A percentile compares a stretch with the other conserved stretches of the same genome.
Evolutionary conservation across 2,888 invertebrate genomes (phyloP).

Genomic region (Lottia scabra): DNA sequence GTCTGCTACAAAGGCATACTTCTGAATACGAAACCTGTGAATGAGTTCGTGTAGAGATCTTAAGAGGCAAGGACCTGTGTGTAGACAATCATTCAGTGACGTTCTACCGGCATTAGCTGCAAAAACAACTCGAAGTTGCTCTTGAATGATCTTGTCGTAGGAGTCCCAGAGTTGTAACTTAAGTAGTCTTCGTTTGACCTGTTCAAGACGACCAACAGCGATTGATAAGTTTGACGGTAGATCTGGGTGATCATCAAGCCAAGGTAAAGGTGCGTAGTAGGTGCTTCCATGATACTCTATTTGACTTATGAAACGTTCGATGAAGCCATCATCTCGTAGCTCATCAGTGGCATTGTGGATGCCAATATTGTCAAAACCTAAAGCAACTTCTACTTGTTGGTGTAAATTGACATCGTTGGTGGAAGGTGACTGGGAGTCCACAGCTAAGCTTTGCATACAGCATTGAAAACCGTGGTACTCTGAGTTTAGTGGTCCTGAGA

Average conservation of each 20-base stretch:
- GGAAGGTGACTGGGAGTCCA: too few species aligned
- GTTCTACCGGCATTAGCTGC: neutral
- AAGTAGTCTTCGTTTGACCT: neutral
- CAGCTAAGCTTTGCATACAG: too few species aligned
- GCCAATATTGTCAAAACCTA: too few species aligned
- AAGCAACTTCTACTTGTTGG: too few species aligned
- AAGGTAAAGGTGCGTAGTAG: neutral
- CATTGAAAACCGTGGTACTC: too few species aligned
- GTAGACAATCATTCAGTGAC: neutral
- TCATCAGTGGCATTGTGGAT: too few species aligned
- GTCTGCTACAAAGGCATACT: neutral
- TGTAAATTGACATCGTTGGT: too few species aligned
- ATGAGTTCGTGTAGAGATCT: neutral
- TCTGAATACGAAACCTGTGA: neutral
- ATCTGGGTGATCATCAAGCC: neutral
- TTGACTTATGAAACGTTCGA: neutral
- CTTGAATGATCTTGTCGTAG: neutral
- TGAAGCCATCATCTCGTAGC: neutral
- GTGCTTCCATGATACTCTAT: neutral
- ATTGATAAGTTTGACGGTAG: neutral
- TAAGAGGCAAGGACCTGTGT: neutral
- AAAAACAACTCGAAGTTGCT: neutral
- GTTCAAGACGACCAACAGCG: neutral
- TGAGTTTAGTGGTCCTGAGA: too few species aligned
- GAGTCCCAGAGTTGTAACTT: neutral